Conservation (phyloP, 2,888 invertebrate genomes). For the Parasteatoda lunata region DNA sequence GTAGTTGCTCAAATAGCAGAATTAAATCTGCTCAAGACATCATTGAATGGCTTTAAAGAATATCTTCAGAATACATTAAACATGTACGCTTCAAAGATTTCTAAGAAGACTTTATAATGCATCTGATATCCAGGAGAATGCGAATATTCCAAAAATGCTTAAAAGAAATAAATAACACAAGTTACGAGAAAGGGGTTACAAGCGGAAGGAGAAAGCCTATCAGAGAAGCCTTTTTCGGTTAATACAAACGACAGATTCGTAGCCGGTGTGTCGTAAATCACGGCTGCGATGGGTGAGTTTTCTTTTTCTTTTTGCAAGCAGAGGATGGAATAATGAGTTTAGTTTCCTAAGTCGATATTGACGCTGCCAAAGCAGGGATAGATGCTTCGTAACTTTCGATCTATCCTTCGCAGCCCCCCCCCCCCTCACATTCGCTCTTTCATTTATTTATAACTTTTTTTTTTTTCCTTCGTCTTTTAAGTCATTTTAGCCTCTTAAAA, state of each 20-base stretch:
- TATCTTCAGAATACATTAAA: conserved; percentile 5
- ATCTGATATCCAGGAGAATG: conserved; percentile 7
- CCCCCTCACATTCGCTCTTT: neutral
- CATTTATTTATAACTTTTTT: neutral
- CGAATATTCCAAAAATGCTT: conserved; percentile 47
- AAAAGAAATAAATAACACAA: conserved; percentile 32
- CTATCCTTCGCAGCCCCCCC: neutral
- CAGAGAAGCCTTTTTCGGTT: conserved; percentile 23
- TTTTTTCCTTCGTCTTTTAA: neutral
- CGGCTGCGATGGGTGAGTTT: conserved; percentile 37
- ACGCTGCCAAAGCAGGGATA: conserved; percentile 6
- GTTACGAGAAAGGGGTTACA: conserved; percentile 13
- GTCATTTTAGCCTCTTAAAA: conserved; percentile 2
- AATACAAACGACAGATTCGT: conserved; percentile 51
- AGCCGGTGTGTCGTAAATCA: conserved; percentile 34
- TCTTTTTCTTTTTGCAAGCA: conserved; percentile 7
- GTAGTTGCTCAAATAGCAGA: neutral
- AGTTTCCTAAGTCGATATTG: conserved; percentile 43
- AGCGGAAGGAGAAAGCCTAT: neutral
- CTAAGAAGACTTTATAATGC: conserved; percentile 2
- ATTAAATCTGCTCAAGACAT: conserved; percentile 2
- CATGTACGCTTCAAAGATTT: neutral
- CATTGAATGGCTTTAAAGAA: neutral
- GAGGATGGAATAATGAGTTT: conserved; percentile 37
- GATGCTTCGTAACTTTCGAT: conserved; percentile 2